phyloP scores from a whole-genome alignment of 2,797 vertebrate species.

The Pangasius macronema region DNA sequence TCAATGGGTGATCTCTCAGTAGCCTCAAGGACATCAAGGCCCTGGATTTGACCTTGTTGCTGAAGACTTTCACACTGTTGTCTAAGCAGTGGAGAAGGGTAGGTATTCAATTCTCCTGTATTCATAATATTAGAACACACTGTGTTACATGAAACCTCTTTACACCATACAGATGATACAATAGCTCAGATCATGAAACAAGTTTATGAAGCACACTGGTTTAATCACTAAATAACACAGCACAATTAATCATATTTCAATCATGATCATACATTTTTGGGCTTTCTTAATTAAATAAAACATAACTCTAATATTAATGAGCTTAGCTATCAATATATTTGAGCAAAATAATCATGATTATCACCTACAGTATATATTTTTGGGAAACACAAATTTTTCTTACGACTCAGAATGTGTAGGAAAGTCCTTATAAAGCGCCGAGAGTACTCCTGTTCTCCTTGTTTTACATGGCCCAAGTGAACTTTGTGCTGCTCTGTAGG shows the following conservation, averaged over 20 bases:
- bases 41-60: not conserved
- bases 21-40: conserved; percentile 13
- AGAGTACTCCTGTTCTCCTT: conserved; percentile 70
- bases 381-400: conserved; percentile 56
- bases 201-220: not conserved
- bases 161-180: not conserved
- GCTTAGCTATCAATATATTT: too few species aligned
- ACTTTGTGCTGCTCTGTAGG: conserved; percentile 82
- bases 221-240: not conserved
- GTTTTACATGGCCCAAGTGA: conserved; percentile 63
- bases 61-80: conserved; percentile 67
- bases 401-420: conserved; percentile 79
- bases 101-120: conserved; percentile 76
- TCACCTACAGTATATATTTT: not conserved
- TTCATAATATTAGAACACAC: conserved; percentile 1
- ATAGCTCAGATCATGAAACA: not conserved
- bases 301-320: not conserved
- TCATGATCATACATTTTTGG: not conserved
- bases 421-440: conserved; percentile 78
- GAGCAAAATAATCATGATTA: too few species aligned
- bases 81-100: conserved; percentile 70
- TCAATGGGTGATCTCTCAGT: conserved; percentile 38
- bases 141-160: not conserved
- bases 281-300: not conserved
- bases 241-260: not conserved